These are phyloP conservation scores for Fulica atra DNA, from an alignment of 2,113 vertebrate species.

Conservation along the genomic window DNA sequence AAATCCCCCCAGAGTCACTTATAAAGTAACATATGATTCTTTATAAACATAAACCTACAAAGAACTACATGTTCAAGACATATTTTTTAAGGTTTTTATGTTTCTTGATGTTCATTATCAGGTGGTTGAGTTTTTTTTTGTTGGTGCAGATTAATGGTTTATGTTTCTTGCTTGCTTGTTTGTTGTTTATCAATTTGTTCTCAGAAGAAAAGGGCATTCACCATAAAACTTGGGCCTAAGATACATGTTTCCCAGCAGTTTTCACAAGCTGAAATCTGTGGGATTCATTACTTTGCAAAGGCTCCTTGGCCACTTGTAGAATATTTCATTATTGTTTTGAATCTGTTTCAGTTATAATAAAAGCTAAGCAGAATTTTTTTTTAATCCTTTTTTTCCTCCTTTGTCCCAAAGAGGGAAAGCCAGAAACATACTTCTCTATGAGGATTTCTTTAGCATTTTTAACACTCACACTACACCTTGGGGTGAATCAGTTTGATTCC, in stretches of 20 bases:
- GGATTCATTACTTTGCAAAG: neutral
- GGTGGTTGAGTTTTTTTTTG: conserved; percentile 60
- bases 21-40: neutral
- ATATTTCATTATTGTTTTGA: neutral
- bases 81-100: neutral
- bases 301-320: neutral
- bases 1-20: neutral
- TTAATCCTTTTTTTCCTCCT: neutral
- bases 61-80: conserved; percentile 4
- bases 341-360: neutral
- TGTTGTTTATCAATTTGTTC: conserved; percentile 57
- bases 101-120: conserved; percentile 51
- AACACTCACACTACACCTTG: neutral
- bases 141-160: conserved; percentile 46
- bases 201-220: conserved; percentile 72
- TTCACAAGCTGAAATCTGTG: neutral
- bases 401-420: neutral
- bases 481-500: neutral
- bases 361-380: neutral
- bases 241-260: neutral
- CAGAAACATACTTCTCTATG: neutral
- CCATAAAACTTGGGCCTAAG: conserved; percentile 58
- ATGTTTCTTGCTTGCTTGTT: conserved; percentile 3
- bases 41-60: neutral
- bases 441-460: neutral